Conservation (phyloP, 2,113 vertebrate genomes). For the Dicentrarchus labrax region DNA sequence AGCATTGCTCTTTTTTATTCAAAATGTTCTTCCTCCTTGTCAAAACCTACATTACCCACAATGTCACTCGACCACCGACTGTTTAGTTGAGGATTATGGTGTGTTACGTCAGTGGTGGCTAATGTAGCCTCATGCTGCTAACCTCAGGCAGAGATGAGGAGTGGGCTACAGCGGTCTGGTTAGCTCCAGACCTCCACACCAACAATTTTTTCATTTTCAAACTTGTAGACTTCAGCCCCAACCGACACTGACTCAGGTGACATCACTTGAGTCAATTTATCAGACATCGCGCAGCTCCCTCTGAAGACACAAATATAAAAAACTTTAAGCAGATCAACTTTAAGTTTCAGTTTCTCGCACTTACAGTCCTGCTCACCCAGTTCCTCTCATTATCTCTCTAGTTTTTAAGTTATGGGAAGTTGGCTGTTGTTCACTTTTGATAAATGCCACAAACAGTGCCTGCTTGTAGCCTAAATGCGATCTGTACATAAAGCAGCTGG, state of each 20-base stretch:
- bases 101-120: background rate
- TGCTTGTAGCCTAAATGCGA: background rate
- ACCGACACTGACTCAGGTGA: background rate
- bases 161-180: no score
- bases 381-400: background rate
- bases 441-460: background rate
- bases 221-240: background rate
- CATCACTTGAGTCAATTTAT: background rate
- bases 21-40: no score
- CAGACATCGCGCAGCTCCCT: background rate
- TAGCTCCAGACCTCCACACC: no score
- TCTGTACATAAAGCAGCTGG: background rate
- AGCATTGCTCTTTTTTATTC: no score
- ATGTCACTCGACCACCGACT: no score
- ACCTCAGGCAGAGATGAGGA: background rate
- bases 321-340: background rate
- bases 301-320: no score
- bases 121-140: background rate
- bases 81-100: no score
- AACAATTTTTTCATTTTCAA: background rate
- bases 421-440: background rate
- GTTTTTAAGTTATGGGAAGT: conserved; percentile 6
- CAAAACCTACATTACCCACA: no score
- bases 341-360: background rate
- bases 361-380: background rate